These are phyloP conservation scores for Ceriagrion tenellum DNA, from an alignment of 2,888 invertebrate genomes.

Conservation along the genomic window DNA sequence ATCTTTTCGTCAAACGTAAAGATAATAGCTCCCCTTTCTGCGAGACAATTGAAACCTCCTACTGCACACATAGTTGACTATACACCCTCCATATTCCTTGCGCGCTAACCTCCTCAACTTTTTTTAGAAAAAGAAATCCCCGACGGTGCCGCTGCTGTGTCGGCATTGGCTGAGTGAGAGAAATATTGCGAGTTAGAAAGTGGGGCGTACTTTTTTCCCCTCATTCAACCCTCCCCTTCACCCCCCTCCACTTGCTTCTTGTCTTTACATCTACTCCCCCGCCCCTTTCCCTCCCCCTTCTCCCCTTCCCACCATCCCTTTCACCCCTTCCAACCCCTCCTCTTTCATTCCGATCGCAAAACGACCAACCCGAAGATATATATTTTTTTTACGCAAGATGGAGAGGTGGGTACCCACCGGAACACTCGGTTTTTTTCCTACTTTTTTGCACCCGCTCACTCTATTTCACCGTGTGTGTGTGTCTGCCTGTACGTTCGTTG, in stretches of 20 bases:
- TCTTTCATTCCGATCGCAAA: background rate
- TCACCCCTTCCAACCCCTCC: background rate
- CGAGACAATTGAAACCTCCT: background rate
- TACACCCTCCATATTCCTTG: background rate
- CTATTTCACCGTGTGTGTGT: background rate
- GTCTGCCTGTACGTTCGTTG: background rate
- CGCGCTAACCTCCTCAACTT: background rate
- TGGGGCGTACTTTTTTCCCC: background rate
- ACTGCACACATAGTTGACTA: background rate
- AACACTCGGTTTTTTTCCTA: background rate
- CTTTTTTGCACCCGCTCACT: background rate
- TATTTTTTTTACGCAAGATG: background rate
- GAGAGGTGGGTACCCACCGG: background rate
- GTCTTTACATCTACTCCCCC: background rate
- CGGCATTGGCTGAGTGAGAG: conserved; percentile 31
- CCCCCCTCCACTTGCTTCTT: background rate
- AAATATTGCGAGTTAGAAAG: conserved; percentile 36
- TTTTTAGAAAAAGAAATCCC: background rate
- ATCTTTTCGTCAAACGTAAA: no score
- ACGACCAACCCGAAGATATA: background rate
- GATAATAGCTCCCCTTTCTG: no score
- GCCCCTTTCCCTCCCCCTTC: background rate
- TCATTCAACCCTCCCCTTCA: no score
- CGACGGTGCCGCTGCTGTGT: background rate
- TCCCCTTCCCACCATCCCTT: background rate